phyloP scores from a whole-genome alignment of 2,888 invertebrate genomes.

The Nephrotoma flavescens region DNA sequence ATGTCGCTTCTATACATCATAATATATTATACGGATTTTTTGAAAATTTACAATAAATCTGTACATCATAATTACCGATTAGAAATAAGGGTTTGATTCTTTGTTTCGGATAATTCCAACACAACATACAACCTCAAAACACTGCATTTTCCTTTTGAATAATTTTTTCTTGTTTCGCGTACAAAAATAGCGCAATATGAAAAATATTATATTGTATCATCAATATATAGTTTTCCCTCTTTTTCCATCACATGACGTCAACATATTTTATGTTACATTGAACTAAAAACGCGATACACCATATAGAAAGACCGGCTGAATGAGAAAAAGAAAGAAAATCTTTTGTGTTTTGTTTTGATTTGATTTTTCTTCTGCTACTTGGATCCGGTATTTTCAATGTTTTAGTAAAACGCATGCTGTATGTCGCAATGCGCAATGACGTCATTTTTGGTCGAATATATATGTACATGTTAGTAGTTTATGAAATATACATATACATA shows the following conservation, averaged over 20 bases:
- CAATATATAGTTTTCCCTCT: not conserved
- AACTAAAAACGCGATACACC: not conserved
- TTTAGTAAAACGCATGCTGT: slow-evolving; percentile 16
- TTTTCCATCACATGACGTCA: not conserved
- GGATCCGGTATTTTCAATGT: not conserved
- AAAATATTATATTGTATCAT: not conserved
- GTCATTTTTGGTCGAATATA: slow-evolving; percentile 11
- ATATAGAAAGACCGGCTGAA: not conserved
- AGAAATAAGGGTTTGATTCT: not conserved
- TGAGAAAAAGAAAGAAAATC: not conserved
- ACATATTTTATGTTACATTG: not conserved
- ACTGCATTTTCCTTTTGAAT: not conserved
- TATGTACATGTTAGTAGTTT: not conserved
- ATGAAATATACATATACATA: not conserved
- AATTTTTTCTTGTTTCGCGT: not conserved
- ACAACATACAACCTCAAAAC: not conserved
- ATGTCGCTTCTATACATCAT: no score
- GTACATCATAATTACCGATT: not conserved
- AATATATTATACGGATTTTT: no score
- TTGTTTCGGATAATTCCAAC: not conserved
- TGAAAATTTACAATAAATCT: not conserved
- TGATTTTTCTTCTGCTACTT: not conserved
- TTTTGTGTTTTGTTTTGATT: not conserved
- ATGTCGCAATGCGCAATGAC: slow-evolving; percentile 19
- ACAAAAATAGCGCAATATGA: slow-evolving; percentile 2